Evolutionary conservation across 2,113 vertebrate genomes (phyloP).

Genomic region (Alosa alosa): DNA sequence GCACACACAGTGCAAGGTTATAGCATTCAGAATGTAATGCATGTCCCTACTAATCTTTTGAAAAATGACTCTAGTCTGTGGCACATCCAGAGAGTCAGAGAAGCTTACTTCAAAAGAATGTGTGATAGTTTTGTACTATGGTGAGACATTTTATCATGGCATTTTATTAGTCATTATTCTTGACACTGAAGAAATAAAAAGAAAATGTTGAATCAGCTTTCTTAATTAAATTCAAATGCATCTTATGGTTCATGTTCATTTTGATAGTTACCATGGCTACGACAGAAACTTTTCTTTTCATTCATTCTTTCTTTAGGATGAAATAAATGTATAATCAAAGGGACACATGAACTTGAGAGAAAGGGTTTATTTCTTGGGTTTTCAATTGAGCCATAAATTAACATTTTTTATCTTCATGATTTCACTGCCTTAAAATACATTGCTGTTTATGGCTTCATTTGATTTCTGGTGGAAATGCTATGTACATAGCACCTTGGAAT

Average conservation of each 20-base stretch:
- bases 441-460: constrained; percentile 36
- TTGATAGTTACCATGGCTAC: not conserved
- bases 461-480: constrained; percentile 34
- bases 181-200: not conserved
- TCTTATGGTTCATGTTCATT: not conserved
- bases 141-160: not conserved
- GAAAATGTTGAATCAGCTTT: not conserved
- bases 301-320: not conserved
- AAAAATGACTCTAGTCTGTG: not conserved
- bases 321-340: not conserved
- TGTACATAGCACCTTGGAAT: constrained; percentile 41
- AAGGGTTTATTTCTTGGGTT: constrained; percentile 35
- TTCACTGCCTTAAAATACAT: constrained; percentile 35
- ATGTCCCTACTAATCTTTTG: not conserved
- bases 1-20: not conserved
- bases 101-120: not conserved
- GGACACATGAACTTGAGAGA: constrained; percentile 12
- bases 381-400: constrained; percentile 27
- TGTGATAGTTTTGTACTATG: not conserved
- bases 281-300: not conserved
- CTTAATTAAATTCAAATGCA: not conserved
- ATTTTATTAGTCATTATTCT: constrained; percentile 5
- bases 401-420: constrained; percentile 13
- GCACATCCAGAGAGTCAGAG: not conserved
- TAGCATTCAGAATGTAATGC: not conserved